These are phyloP conservation scores for Ancistrus triradiatus DNA, from an alignment of 2,113 vertebrate genomes.

Conservation along the genomic window DNA sequence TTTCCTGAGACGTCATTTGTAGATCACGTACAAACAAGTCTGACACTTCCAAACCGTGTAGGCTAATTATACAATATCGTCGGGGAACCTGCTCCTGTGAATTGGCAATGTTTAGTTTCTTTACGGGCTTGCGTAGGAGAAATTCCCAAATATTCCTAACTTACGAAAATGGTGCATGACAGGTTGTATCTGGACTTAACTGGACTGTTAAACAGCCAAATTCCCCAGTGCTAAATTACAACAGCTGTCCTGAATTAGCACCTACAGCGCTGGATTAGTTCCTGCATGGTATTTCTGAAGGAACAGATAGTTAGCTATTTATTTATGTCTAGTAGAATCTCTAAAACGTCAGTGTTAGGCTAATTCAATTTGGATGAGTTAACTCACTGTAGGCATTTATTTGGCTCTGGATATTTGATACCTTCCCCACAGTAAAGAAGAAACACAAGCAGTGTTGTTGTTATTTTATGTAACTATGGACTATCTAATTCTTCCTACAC, in stretches of 20 bases:
- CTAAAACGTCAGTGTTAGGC: too few relatives aligned
- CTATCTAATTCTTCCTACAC: neutral
- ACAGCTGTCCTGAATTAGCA: neutral
- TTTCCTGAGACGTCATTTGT: too few relatives aligned
- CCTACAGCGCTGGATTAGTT: neutral
- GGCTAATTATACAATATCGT: conserved; percentile 7
- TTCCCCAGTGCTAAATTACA: neutral
- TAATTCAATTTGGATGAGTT: too few relatives aligned
- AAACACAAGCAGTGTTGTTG: neutral
- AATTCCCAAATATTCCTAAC: too few relatives aligned
- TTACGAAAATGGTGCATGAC: too few relatives aligned
- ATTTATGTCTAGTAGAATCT: too few relatives aligned
- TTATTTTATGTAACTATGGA: too few relatives aligned
- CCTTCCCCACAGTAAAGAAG: too few relatives aligned
- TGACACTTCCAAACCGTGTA: neutral
- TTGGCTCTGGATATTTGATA: too few relatives aligned
- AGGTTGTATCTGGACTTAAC: neutral
- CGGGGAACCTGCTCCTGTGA: conserved; percentile 4
- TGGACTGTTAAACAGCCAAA: neutral
- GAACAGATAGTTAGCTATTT: neutral
- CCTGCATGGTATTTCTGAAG: neutral
- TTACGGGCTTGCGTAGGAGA: neutral
- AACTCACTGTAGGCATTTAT: too few relatives aligned
- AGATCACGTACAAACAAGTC: neutral
- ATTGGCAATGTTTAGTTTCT: too few relatives aligned